Evolutionary conservation across 2,888 invertebrate genomes (phyloP).

Genomic region (Itoplectis maculator): DNA sequence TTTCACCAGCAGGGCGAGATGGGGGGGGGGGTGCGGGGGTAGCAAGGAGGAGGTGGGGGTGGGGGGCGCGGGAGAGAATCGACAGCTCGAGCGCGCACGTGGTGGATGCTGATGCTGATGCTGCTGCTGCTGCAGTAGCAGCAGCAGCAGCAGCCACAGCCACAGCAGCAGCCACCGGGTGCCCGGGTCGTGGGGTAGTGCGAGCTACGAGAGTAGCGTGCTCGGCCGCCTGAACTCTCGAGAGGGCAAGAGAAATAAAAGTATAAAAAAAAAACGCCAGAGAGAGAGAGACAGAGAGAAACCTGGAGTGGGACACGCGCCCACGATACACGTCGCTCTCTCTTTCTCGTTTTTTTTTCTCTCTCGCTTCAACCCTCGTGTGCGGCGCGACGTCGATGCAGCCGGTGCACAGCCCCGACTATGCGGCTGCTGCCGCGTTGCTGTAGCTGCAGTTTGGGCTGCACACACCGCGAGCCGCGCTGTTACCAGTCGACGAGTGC

Average conservation of each 20-base stretch:
- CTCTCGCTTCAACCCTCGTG: constrained; percentile 45
- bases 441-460: constrained; percentile 32
- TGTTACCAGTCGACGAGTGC: constrained; percentile 48
- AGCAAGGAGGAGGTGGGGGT: too few species aligned
- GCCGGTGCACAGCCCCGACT: too few species aligned
- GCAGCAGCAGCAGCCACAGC: constrained; percentile 51
- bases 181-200: constrained; percentile 35
- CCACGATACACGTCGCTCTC: constrained; percentile 53
- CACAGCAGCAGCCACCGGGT: background rate
- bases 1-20: constrained; percentile 50
- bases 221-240: constrained; percentile 66
- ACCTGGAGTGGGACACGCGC: constrained; percentile 65
- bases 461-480: constrained; percentile 37
- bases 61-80: constrained; percentile 54
- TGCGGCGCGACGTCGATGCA: background rate
- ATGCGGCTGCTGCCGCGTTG: background rate
- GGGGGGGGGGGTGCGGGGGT: too few species aligned
- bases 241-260: constrained; percentile 63
- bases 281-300: constrained; percentile 20
- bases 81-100: constrained; percentile 64
- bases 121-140: constrained; percentile 47
- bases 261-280: constrained; percentile 43
- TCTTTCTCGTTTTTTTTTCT: too few species aligned
- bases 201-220: constrained; percentile 63
- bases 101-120: constrained; percentile 67